Percentiles rank a stretch among this genome's conserved stretches.
Evolutionary conservation across 2,888 invertebrate genomes (phyloP).

Genomic region (Tachina lurida): DNA sequence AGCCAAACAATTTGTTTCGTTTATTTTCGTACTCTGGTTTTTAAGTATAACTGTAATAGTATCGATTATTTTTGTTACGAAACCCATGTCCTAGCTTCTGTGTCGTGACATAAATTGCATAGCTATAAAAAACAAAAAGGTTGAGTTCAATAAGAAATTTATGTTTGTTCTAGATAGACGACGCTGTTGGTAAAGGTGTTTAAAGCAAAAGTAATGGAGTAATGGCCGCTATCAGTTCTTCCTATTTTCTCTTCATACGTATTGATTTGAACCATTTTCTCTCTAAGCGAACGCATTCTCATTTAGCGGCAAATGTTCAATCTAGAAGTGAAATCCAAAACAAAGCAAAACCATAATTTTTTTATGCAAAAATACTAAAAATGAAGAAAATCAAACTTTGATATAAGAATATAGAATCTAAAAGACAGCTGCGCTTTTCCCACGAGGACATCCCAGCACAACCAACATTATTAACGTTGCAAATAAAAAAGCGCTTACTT

Average conservation of each 20-base stretch:
- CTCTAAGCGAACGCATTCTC: conserved; percentile 26
- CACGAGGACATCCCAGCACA: conserved; percentile 44
- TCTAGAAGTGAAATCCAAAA: conserved; percentile 30
- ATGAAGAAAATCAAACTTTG: conserved; percentile 46
- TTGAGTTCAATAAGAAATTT: conserved; percentile 61
- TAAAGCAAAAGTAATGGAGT: conserved; percentile 2
- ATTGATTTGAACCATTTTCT: conserved; percentile 65
- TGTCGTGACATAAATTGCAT: too few relatives aligned
- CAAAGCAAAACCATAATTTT: conserved; percentile 61
- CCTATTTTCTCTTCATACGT: conserved; percentile 1
- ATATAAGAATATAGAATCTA: conserved; percentile 43
- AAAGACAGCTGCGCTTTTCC: conserved; percentile 68
- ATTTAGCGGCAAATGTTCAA: conserved; percentile 46
- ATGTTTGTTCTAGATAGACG: conserved; percentile 33
- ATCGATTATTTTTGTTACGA: too few relatives aligned
- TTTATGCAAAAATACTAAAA: conserved; percentile 46
- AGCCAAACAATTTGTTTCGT: too few relatives aligned
- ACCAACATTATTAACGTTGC: conserved; percentile 24
- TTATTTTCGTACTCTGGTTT: too few relatives aligned
- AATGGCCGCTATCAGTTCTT: conserved; percentile 32
- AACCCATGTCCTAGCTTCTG: too few relatives aligned
- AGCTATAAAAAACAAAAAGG: conserved; percentile 8
- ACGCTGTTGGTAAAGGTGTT: conserved; percentile 9
- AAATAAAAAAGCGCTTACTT: conserved; percentile 4
- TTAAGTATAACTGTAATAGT: too few relatives aligned